Percentiles rank a stretch among this genome's conserved stretches.
These are phyloP conservation scores for Myocastor coypus DNA, from an alignment of 2,113 vertebrate species.

Conservation along the genomic window DNA sequence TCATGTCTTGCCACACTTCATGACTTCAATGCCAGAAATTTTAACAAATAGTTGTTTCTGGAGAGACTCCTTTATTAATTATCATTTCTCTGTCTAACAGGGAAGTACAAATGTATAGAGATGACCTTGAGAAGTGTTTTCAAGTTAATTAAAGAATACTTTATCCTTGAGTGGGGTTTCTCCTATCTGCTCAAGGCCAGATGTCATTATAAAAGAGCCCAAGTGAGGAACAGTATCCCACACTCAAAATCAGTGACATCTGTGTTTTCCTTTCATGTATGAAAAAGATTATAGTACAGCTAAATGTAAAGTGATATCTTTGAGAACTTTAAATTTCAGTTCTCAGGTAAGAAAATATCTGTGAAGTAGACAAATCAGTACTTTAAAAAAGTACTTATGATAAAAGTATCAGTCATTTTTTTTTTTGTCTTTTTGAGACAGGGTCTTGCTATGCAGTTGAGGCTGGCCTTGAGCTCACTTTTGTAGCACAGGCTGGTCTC, in stretches of 20 bases:
- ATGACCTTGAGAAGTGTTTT: conserved; percentile 63
- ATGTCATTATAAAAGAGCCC: conserved; percentile 2
- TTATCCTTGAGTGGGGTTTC: background rate
- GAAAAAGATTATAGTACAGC: background rate
- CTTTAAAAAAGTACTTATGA: background rate
- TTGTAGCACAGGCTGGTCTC: too few relatives aligned
- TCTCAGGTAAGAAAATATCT: background rate
- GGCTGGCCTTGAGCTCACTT: too few relatives aligned
- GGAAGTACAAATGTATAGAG: conserved; percentile 65
- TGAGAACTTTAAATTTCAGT: background rate
- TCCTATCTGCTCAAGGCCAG: conserved; percentile 46
- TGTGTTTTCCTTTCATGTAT: background rate
- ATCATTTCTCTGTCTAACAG: conserved; percentile 48
- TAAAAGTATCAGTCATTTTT: background rate
- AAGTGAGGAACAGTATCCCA: background rate
- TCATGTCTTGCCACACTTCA: background rate
- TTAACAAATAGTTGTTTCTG: conserved; percentile 44
- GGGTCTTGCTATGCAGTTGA: too few relatives aligned
- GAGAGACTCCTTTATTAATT: conserved; percentile 74
- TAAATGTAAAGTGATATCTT: background rate
- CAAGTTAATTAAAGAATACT: conserved; percentile 69
- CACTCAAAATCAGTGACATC: background rate
- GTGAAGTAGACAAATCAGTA: background rate
- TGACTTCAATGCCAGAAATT: background rate
- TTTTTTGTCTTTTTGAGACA: too few relatives aligned